A percentile compares a stretch with the other conserved stretches of the same genome.
phyloP scores from a whole-genome alignment of 2,113 vertebrate species.

The Chloropsis cyanopogon region DNA sequence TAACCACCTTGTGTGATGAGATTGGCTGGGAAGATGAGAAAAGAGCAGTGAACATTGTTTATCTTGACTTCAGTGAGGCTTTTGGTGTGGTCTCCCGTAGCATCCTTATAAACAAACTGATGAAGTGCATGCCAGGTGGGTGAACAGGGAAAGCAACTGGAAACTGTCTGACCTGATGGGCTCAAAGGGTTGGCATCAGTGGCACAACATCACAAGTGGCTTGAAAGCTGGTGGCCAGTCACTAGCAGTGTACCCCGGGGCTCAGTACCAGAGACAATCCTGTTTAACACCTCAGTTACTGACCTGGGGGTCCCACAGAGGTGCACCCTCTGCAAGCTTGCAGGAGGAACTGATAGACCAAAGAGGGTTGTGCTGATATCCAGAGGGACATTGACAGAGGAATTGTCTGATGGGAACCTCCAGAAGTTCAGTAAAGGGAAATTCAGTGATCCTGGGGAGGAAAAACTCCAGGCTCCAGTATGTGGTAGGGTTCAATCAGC shows the following conservation, averaged over 20 bases:
- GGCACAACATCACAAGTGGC: not conserved
- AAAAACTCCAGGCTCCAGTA: not conserved
- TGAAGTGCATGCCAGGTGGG: not conserved
- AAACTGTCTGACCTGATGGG: not conserved
- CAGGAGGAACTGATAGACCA: not conserved
- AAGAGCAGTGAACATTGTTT: not conserved
- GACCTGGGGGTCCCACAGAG: not conserved
- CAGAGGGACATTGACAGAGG: not conserved
- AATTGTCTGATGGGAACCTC: not conserved
- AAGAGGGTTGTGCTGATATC: not conserved
- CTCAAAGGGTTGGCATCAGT: not conserved
- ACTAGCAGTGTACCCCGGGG: not conserved
- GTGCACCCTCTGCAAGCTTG: not conserved
- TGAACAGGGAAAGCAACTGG: not conserved
- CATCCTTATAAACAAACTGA: not conserved
- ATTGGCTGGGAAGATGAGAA: not conserved
- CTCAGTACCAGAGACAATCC: not conserved
- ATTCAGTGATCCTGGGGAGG: not conserved
- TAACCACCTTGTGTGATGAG: not conserved
- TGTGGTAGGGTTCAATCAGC: not conserved
- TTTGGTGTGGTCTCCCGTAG: accelerated
- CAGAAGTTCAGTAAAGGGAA: not conserved
- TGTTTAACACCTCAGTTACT: not conserved
- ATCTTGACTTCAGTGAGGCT: not conserved
- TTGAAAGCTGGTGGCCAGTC: not conserved